These are phyloP conservation scores for Bombus polaris DNA, from an alignment of 1,140 invertebrate species.

Conservation along the genomic window DNA sequence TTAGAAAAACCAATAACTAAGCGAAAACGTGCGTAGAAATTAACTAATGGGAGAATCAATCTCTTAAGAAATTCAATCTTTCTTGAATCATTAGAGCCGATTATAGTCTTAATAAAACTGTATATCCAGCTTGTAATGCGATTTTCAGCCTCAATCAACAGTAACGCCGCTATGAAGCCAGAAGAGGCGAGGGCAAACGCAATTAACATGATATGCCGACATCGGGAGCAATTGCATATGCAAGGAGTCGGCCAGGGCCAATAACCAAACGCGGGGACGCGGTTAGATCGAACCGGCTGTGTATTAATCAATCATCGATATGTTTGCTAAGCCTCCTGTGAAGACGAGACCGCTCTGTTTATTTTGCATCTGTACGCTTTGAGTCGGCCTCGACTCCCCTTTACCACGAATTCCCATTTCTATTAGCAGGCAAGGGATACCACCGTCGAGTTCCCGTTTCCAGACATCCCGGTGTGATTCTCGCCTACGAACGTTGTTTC, in stretches of 20 bases:
- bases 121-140: not conserved
- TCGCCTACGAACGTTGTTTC: constrained; percentile 35
- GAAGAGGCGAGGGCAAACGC: constrained; percentile 26
- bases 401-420: constrained; percentile 69
- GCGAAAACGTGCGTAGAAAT: too few relatives aligned
- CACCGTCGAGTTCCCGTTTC: constrained; percentile 3
- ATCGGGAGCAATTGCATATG: constrained; percentile 40
- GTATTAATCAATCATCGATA: constrained; percentile 65
- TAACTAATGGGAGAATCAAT: too few relatives aligned
- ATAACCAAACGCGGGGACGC: constrained; percentile 9
- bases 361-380: constrained; percentile 66
- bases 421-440: constrained; percentile 45
- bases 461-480: not conserved
- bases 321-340: constrained; percentile 53
- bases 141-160: constrained; percentile 43
- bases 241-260: constrained; percentile 18
- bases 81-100: too few relatives aligned
- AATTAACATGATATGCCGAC: constrained; percentile 37
- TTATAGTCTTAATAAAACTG: not conserved
- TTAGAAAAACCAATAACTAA: too few relatives aligned
- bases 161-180: not conserved
- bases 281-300: constrained; percentile 11
- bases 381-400: constrained; percentile 48
- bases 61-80: too few relatives aligned
- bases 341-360: constrained; percentile 62